A percentile compares a stretch with the other conserved stretches of the same genome.
These are phyloP conservation scores for Syngnathoides biaculeatus DNA, from an alignment of 2,113 vertebrate genomes.

Conservation along the genomic window DNA sequence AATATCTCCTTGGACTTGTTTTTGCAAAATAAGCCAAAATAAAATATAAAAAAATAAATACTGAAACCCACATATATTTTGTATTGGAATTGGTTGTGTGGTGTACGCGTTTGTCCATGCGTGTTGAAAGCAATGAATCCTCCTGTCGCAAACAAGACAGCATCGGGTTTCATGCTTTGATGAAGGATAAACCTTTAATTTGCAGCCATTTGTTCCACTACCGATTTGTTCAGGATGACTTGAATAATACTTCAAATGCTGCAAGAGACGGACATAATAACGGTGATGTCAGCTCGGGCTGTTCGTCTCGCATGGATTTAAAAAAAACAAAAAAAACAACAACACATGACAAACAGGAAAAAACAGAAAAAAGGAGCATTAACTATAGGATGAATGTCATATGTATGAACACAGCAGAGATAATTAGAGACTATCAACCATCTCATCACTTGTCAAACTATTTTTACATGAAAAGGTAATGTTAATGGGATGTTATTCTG, in stretches of 20 bases:
- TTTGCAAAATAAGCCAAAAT: not conserved
- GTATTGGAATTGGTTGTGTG: not conserved
- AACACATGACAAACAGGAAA: constrained; percentile 25
- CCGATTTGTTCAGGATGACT: constrained; percentile 37
- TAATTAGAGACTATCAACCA: not conserved
- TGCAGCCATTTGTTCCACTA: constrained; percentile 45
- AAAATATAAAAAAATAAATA: not conserved
- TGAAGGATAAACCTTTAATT: constrained; percentile 53
- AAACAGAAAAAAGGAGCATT: not conserved
- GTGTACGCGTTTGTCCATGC: not conserved
- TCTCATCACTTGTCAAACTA: constrained; percentile 7
- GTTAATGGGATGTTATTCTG: constrained; percentile 7
- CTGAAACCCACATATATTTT: not conserved
- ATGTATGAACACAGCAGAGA: not conserved
- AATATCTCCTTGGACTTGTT: not conserved
- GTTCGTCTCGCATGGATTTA: constrained; percentile 8
- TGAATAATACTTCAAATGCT: constrained; percentile 37
- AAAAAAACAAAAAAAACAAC: not conserved
- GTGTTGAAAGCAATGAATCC: constrained; percentile 1
- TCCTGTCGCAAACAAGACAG: constrained; percentile 33
- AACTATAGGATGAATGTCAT: not conserved
- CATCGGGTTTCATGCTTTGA: constrained; percentile 38
- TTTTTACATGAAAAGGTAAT: constrained; percentile 16
- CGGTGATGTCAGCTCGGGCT: constrained; percentile 16
- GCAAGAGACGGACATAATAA: constrained; percentile 27